These are phyloP conservation scores for Caenorhabditis sulstoni DNA, from an alignment of 2,888 invertebrate species.

Conservation along the genomic window DNA sequence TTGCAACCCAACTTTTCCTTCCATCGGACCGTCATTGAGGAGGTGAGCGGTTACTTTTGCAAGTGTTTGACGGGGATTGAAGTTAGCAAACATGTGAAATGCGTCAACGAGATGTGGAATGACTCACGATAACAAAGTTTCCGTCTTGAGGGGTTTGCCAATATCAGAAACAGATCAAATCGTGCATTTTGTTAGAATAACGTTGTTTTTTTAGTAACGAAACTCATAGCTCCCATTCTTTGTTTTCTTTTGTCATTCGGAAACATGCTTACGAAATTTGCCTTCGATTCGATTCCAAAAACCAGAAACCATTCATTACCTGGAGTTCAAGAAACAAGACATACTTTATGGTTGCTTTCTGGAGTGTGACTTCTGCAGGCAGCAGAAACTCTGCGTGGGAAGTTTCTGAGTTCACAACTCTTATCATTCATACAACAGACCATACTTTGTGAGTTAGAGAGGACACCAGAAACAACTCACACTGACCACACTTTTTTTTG, in stretches of 20 bases:
- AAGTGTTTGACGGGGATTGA: constrained; percentile 1
- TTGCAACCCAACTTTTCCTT: constrained; percentile 40
- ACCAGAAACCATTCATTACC: no score
- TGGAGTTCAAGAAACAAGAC: neutral
- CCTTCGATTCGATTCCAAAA: no score
- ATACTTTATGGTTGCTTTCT: neutral
- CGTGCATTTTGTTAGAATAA: no score
- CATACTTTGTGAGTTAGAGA: constrained; percentile 15
- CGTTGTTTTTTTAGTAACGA: no score
- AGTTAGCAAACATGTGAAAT: constrained; percentile 12
- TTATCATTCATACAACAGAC: constrained; percentile 29
- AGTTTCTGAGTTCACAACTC: constrained; percentile 27
- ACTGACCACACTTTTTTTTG: constrained; percentile 2
- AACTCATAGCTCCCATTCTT: no score
- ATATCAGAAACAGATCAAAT: no score
- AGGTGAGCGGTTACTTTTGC: constrained; percentile 42
- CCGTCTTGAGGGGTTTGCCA: no score
- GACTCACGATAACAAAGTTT: neutral
- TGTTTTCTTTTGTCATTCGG: no score
- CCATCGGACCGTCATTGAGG: constrained; percentile 58
- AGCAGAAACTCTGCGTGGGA: constrained; percentile 9
- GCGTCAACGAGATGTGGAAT: neutral
- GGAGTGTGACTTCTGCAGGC: constrained; percentile 22
- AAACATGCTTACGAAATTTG: no score
- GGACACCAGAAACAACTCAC: no score